Conservation (phyloP, 2,113 vertebrate genomes). For the Naja naja region DNA sequence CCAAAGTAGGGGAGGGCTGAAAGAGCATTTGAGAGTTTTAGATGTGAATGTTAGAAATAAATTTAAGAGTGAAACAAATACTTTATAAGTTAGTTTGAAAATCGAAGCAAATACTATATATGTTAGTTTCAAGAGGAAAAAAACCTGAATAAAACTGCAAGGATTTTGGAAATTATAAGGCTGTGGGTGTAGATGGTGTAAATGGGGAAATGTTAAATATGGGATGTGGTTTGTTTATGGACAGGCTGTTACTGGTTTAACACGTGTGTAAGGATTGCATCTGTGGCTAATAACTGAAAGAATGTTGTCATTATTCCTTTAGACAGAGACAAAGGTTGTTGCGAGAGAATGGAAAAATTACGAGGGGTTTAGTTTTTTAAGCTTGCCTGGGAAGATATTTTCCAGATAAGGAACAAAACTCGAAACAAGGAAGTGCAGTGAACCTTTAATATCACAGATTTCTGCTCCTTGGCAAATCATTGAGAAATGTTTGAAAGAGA, state of each 20-base stretch:
- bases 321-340: neutral
- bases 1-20: neutral
- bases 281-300: neutral
- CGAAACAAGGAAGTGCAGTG: neutral
- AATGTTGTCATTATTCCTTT: neutral
- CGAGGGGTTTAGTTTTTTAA: neutral
- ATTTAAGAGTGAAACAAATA: neutral
- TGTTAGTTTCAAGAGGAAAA: neutral
- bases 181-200: neutral
- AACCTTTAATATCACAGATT: neutral
- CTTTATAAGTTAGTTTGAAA: neutral
- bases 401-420: neutral
- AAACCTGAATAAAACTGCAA: neutral
- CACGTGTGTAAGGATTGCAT: neutral
- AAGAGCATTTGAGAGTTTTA: neutral
- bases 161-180: neutral
- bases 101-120: neutral
- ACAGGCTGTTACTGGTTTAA: neutral
- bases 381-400: neutral
- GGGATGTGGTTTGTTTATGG: neutral
- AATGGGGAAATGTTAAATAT: neutral
- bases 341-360: neutral
- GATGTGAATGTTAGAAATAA: neutral
- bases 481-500: neutral
- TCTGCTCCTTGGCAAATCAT: neutral